A percentile compares a stretch with the other conserved stretches of the same genome.
Evolutionary conservation across 2,888 invertebrate species (phyloP).

Genomic region (Incurvaria masculella): DNA sequence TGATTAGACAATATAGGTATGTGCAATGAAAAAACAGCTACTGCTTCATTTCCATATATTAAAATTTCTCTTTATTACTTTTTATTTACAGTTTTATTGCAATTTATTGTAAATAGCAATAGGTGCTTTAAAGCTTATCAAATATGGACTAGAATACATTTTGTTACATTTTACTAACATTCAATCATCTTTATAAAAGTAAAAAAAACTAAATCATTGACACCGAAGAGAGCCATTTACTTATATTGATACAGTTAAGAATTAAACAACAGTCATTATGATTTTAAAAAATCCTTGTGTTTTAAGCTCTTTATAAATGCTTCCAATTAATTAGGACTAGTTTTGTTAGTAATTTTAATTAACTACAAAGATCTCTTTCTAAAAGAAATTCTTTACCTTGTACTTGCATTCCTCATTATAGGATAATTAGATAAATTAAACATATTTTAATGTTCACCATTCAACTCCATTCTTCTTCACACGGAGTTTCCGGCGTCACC

Average conservation of each 20-base stretch:
- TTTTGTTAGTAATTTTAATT: slow-evolving; percentile 25
- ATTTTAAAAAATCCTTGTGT: too few species aligned
- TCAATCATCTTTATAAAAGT: not conserved
- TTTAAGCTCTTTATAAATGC: not conserved
- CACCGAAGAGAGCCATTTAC: not conserved
- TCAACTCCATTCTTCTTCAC: slow-evolving; percentile 17
- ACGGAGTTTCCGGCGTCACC: slow-evolving; percentile 11
- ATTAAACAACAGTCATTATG: too few species aligned
- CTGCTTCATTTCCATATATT: too few species aligned
- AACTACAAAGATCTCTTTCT: slow-evolving; percentile 6
- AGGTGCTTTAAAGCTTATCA: not conserved
- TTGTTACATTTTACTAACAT: too few species aligned
- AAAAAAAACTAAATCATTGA: not conserved
- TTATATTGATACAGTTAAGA: too few species aligned
- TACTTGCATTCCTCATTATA: too few species aligned
- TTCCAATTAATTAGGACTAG: slow-evolving; percentile 28
- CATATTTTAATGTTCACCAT: not conserved
- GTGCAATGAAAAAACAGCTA: too few species aligned
- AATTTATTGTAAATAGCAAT: too few species aligned
- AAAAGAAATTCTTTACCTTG: not conserved
- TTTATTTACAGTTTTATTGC: too few species aligned
- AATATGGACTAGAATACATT: not conserved
- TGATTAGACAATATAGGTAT: too few species aligned
- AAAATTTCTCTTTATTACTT: too few species aligned
- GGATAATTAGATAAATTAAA: too few species aligned